Evolutionary conservation across 1,140 invertebrate genomes (phyloP).

Genomic region (Caenorhabditis tropicalis): DNA sequence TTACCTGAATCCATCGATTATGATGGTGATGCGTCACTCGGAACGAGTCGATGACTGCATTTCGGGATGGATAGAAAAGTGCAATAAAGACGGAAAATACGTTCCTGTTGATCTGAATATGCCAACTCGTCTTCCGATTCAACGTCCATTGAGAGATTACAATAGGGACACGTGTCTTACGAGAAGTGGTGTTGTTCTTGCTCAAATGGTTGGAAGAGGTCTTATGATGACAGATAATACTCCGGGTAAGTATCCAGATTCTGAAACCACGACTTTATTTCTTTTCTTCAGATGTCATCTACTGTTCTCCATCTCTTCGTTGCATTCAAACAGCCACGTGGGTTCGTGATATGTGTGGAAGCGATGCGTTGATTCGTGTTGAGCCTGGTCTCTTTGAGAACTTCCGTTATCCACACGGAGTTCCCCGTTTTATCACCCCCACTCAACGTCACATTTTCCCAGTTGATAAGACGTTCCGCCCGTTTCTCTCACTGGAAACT

Average conservation of each 20-base stretch:
- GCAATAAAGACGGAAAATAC: slow-evolving; percentile 75
- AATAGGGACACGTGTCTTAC: slow-evolving; percentile 86
- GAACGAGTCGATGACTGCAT: slow-evolving; percentile 63
- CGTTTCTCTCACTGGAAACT: slow-evolving; percentile 29
- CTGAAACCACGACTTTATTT: background rate
- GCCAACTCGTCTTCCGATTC: slow-evolving; percentile 75
- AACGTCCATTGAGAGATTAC: slow-evolving; percentile 76
- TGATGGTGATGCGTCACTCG: slow-evolving; percentile 62
- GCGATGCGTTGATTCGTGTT: slow-evolving; percentile 72
- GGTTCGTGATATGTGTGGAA: slow-evolving; percentile 8
- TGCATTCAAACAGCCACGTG: slow-evolving; percentile 83
- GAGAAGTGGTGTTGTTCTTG: slow-evolving; percentile 76
- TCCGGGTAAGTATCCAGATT: slow-evolving; percentile 3
- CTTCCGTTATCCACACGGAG: slow-evolving; percentile 68
- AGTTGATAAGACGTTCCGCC: slow-evolving; percentile 34
- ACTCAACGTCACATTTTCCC: slow-evolving; percentile 18
- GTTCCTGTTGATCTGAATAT: slow-evolving; percentile 86
- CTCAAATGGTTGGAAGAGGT: slow-evolving; percentile 51
- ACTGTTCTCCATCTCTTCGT: slow-evolving; percentile 84
- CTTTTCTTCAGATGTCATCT: slow-evolving; percentile 77
- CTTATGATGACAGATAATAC: slow-evolving; percentile 25
- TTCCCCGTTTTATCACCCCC: slow-evolving; percentile 8
- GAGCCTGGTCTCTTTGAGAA: slow-evolving; percentile 91
- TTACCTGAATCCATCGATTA: slow-evolving; percentile 5
- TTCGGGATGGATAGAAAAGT: slow-evolving; percentile 58